Evolutionary conservation across 2,888 invertebrate genomes (phyloP).

Genomic region (Cyrtodaria siliqua): DNA sequence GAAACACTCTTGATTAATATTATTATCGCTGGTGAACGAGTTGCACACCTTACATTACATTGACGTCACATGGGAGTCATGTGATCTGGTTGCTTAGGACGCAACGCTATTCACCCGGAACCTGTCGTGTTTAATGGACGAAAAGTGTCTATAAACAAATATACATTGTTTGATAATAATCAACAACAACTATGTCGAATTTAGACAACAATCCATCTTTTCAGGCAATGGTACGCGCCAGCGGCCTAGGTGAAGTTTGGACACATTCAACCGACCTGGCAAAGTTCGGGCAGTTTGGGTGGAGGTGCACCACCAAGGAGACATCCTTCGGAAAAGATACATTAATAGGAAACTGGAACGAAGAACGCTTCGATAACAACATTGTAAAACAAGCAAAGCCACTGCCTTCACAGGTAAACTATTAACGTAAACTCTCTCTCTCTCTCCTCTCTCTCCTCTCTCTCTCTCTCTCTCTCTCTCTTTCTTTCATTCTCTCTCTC

Average conservation of each 20-base stretch:
- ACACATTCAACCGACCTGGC: constrained; percentile 74
- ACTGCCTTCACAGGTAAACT: constrained; percentile 82
- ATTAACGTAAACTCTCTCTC: neutral
- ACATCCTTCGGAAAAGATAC: constrained; percentile 75
- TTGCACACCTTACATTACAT: constrained; percentile 23
- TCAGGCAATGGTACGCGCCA: constrained; percentile 78
- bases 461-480: constrained; percentile 24
- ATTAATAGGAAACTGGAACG: constrained; percentile 84
- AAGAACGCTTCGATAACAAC: constrained; percentile 80
- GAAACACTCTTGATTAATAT: too few species aligned
- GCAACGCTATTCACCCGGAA: constrained; percentile 61
- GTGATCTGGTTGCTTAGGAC: constrained; percentile 51
- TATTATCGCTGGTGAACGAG: neutral
- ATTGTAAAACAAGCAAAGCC: constrained; percentile 75
- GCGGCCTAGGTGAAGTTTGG: constrained; percentile 81
- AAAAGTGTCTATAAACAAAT: neutral
- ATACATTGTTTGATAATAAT: neutral
- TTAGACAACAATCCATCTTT: constrained; percentile 74
- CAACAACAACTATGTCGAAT: constrained; percentile 49
- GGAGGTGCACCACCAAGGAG: constrained; percentile 83
- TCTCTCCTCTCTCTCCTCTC: constrained; percentile 12
- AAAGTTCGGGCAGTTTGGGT: constrained; percentile 82
- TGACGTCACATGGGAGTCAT: constrained; percentile 42
- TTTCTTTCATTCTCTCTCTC: neutral
- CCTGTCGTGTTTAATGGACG: constrained; percentile 6